Conservation (phyloP, 2,888 invertebrate genomes). For the Sminthurinus aureus region DNA sequence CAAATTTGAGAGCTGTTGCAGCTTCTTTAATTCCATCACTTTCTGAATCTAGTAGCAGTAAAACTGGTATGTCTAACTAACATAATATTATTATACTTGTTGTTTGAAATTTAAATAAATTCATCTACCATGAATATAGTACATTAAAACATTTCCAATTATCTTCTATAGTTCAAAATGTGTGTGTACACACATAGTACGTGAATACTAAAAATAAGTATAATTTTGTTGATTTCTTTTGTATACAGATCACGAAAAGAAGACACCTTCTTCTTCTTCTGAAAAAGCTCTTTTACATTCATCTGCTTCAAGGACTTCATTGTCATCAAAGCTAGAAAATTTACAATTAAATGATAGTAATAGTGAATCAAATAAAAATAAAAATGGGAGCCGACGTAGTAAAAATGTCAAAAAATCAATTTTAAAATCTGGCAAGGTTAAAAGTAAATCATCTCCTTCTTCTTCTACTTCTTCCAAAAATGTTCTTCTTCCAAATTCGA, state of each 20-base stretch:
- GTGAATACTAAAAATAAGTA: no score
- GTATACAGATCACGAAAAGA: background rate
- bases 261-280: background rate
- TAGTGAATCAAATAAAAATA: background rate
- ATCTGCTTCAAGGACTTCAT: background rate
- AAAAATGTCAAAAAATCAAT: conserved; percentile 22
- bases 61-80: background rate
- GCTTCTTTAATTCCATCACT: background rate
- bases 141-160: no score
- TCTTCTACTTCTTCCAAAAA: background rate
- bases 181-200: no score
- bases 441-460: background rate
- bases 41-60: background rate
- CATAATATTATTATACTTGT: no score
- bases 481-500: background rate
- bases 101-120: no score
- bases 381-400: background rate
- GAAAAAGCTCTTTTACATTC: background rate
- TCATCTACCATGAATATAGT: no score
- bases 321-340: background rate
- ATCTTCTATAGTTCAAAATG: no score
- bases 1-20: conserved; percentile 26
- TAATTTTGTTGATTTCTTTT: background rate
- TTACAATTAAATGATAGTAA: conserved; percentile 6
- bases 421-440: conserved; percentile 9